Conservation (phyloP, 2,888 invertebrate species). For the Julus scanicus region DNA sequence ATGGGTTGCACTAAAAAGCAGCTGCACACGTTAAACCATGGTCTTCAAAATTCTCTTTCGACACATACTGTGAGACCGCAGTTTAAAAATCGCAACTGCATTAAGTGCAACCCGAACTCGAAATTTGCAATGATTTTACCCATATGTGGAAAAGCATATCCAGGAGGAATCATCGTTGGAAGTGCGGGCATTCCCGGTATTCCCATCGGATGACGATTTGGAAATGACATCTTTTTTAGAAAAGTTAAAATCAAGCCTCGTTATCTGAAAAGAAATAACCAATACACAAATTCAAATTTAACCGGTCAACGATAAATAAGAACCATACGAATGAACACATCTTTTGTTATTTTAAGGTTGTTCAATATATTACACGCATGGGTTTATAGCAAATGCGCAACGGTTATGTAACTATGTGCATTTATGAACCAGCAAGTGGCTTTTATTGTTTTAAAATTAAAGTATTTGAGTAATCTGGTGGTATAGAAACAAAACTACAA, state of each 20-base stretch:
- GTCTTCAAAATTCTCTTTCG: neutral
- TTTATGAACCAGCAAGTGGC: too few species aligned
- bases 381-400: neutral
- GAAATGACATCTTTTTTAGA: slow-evolving; percentile 82
- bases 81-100: slow-evolving; percentile 3
- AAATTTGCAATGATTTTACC: slow-evolving; percentile 53
- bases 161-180: slow-evolving; percentile 63
- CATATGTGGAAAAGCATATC: slow-evolving; percentile 56
- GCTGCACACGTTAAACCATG: neutral
- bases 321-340: neutral
- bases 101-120: slow-evolving; percentile 16
- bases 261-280: neutral
- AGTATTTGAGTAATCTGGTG: neutral
- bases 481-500: neutral
- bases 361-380: neutral
- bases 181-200: slow-evolving; percentile 74
- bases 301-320: too few species aligned
- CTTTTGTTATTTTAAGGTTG: neutral
- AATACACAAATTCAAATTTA: too few species aligned
- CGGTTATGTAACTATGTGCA: too few species aligned
- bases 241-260: neutral
- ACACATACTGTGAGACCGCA: neutral
- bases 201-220: slow-evolving; percentile 82
- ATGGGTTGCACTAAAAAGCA: slow-evolving; percentile 47
- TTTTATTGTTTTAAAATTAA: neutral